Percentiles rank a stretch among this genome's conserved stretches.
phyloP scores from a whole-genome alignment of 2,797 vertebrate genomes.

The Glossophaga mutica region DNA sequence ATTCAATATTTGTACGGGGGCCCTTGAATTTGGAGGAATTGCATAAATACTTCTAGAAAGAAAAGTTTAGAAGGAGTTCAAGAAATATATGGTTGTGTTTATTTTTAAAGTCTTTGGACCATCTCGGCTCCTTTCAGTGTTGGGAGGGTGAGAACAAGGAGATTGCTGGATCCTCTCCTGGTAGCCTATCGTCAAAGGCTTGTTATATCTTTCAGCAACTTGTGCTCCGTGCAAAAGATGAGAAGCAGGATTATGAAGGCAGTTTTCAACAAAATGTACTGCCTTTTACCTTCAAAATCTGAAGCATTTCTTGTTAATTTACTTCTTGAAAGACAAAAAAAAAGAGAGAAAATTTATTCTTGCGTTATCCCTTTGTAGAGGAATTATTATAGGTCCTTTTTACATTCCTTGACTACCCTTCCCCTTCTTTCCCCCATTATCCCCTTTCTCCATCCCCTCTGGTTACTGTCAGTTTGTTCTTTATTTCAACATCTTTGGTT shows the following conservation, averaged over 20 bases:
- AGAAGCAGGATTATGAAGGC: background rate
- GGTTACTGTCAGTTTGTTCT: too few relatives aligned
- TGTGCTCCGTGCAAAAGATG: background rate
- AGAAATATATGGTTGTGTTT: background rate
- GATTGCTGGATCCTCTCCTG: too few relatives aligned
- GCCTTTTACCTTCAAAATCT: background rate
- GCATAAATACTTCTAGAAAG: background rate
- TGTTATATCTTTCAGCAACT: background rate
- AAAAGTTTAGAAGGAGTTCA: background rate
- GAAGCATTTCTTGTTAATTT: background rate
- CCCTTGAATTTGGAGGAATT: background rate
- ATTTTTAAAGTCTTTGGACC: background rate
- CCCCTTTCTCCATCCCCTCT: too few relatives aligned
- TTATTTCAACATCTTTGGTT: too few relatives aligned
- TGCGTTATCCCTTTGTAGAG: background rate
- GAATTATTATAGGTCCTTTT: background rate
- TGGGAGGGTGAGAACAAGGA: background rate
- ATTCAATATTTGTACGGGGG: background rate
- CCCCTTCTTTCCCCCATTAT: too few relatives aligned
- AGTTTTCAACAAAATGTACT: background rate
- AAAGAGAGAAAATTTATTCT: background rate
- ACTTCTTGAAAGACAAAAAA: background rate
- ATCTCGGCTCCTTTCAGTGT: background rate
- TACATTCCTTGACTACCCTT: too few relatives aligned
- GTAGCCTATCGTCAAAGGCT: fast-evolving